Conservation (phyloP, 2,888 invertebrate species). For the Escarpia spicata region DNA sequence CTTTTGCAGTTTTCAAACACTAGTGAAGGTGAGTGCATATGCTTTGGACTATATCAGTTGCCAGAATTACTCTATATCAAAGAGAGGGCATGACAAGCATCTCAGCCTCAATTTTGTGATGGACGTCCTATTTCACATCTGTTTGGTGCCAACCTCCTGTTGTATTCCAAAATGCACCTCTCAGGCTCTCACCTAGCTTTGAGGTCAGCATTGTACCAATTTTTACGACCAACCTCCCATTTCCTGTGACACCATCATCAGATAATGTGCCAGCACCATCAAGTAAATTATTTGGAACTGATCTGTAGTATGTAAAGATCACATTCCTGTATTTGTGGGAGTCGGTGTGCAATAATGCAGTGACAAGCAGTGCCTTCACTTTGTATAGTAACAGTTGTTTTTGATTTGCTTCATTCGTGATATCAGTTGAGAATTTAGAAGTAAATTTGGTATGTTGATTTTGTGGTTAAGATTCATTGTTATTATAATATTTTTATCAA, state of each 20-base stretch:
- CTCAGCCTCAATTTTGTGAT: no score
- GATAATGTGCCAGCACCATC: not conserved
- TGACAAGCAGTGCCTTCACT: not conserved
- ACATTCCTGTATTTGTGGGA: not conserved
- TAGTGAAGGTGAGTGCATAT: conserved; percentile 29
- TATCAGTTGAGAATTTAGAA: not conserved
- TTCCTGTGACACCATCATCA: no score
- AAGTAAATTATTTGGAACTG: not conserved
- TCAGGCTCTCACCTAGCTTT: no score
- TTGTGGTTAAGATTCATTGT: not conserved
- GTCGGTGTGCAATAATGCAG: not conserved
- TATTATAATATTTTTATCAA: not conserved
- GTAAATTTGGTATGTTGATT: not conserved
- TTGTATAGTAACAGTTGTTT: not conserved
- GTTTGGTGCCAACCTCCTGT: no score
- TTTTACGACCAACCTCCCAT: no score
- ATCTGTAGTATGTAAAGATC: not conserved
- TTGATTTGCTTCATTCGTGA: not conserved
- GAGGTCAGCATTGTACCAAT: no score
- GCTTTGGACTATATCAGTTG: not conserved
- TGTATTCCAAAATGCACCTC: no score
- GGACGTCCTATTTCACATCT: no score
- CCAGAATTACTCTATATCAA: conserved; percentile 26
- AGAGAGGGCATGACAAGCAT: no score
- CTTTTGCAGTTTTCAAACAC: conserved; percentile 48